Percentiles rank a stretch among this genome's conserved stretches.
Evolutionary conservation across 1,140 invertebrate genomes (phyloP).

Genomic region (Agrypnia vestita): DNA sequence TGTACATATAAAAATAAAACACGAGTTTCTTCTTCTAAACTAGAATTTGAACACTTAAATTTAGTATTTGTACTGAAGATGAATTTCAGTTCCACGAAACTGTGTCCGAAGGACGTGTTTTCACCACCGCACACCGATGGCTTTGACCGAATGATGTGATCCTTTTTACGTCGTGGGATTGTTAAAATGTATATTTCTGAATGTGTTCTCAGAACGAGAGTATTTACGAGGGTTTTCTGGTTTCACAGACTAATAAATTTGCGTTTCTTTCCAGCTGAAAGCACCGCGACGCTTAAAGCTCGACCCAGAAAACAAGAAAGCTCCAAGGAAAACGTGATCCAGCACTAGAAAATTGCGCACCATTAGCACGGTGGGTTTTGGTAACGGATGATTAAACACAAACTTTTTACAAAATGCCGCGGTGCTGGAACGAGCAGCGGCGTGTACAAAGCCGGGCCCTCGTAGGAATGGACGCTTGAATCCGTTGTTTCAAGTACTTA

Average conservation of each 20-base stretch:
- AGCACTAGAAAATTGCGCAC: neutral
- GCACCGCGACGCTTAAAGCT: constrained; percentile 34
- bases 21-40: too few relatives aligned
- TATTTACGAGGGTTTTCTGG: constrained; percentile 59
- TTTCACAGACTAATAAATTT: constrained; percentile 60
- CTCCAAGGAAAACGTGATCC: neutral
- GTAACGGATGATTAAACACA: neutral
- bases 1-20: too few relatives aligned
- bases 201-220: constrained; percentile 34
- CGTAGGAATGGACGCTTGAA: constrained; percentile 7
- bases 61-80: too few relatives aligned
- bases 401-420: neutral
- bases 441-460: neutral
- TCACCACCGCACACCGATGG: neutral
- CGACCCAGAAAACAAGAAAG: neutral
- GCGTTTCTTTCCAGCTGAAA: constrained; percentile 54
- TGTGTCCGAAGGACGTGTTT: neutral
- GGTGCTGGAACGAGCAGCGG: neutral
- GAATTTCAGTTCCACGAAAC: too few relatives aligned
- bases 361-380: neutral
- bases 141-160: neutral
- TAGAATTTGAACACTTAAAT: too few relatives aligned
- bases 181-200: constrained; percentile 1
- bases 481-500: constrained; percentile 15
- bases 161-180: neutral